phyloP scores from a whole-genome alignment of 2,888 invertebrate genomes.

The Habroteleia sp. region DNA sequence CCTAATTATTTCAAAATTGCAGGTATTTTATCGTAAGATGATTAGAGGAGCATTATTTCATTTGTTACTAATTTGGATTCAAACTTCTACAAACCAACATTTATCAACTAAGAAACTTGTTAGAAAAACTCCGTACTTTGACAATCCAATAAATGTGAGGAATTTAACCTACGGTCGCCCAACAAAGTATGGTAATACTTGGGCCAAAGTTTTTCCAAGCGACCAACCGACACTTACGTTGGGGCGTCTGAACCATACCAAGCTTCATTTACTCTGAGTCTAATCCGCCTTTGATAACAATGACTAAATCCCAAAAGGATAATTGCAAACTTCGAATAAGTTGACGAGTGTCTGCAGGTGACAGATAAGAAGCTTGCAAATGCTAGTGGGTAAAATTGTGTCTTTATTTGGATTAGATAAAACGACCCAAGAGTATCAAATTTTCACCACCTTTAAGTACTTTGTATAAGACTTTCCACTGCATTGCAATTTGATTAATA shows the following conservation, averaged over 20 bases:
- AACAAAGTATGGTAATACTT: slow-evolving; percentile 24
- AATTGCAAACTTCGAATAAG: slow-evolving; percentile 11
- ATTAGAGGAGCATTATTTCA: no score
- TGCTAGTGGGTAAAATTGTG: no score
- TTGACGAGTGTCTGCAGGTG: not conserved
- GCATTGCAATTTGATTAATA: slow-evolving; percentile 29
- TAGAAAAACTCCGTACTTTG: slow-evolving; percentile 8
- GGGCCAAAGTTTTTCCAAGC: slow-evolving; percentile 20
- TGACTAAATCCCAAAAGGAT: slow-evolving; percentile 4
- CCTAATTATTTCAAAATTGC: no score
- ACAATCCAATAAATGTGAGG: slow-evolving; percentile 16
- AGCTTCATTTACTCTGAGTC: slow-evolving; percentile 14
- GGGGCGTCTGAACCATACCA: not conserved
- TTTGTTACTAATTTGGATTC: no score
- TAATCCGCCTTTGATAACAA: slow-evolving; percentile 1
- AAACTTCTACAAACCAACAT: slow-evolving; percentile 24
- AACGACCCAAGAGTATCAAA: slow-evolving; percentile 1
- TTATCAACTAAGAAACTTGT: slow-evolving; percentile 14
- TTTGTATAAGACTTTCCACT: slow-evolving; percentile 25
- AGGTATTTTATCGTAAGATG: no score
- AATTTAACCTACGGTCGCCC: slow-evolving; percentile 10
- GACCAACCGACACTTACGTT: slow-evolving; percentile 2
- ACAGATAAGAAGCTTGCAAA: not conserved
- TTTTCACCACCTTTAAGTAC: slow-evolving; percentile 15
- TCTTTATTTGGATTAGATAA: no score